phyloP scores from a whole-genome alignment of 2,113 vertebrate genomes.

The Gambusia affinis region DNA sequence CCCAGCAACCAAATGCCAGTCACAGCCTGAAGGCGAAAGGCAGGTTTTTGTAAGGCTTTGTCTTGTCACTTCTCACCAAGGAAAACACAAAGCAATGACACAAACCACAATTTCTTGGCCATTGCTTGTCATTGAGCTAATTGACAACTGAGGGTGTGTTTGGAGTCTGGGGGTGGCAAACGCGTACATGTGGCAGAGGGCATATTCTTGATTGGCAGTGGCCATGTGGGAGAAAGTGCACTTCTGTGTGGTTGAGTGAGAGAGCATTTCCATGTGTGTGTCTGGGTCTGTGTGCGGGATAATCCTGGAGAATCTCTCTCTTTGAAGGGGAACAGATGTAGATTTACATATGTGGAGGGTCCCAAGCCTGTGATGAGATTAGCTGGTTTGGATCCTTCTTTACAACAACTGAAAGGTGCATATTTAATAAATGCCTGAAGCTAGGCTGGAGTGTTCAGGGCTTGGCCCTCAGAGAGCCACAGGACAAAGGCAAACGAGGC shows the following conservation, averaged over 20 bases:
- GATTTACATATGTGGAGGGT: constrained; percentile 99
- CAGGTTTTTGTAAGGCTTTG: constrained; percentile 79
- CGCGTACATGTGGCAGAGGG: constrained; percentile 78
- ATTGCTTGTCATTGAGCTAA: constrained; percentile 80
- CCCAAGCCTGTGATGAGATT: constrained; percentile 98
- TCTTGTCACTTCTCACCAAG: constrained; percentile 84
- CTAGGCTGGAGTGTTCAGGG: constrained; percentile 82
- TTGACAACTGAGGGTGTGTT: constrained; percentile 70
- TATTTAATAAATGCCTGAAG: constrained; percentile 99
- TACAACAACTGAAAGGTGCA: constrained; percentile 92
- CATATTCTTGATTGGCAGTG: constrained; percentile 84
- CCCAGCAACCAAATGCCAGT: constrained; percentile 54
- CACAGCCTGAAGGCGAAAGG: constrained; percentile 75
- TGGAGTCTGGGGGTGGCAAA: constrained; percentile 54
- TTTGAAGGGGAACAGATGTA: constrained; percentile 99
- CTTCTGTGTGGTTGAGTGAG: constrained; percentile 54
- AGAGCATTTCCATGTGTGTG: constrained; percentile 60
- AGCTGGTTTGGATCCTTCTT: constrained; percentile 86
- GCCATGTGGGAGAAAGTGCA: constrained; percentile 76
- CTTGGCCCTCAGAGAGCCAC: constrained; percentile 86
- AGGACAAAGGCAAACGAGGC: constrained; percentile 85
- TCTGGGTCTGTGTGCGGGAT: constrained; percentile 80
- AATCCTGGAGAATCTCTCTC: constrained; percentile 93
- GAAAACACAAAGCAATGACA: constrained; percentile 86
- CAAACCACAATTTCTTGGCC: constrained; percentile 88